Percentiles rank a stretch among this genome's conserved stretches.
These are phyloP conservation scores for Phasianus colchicus DNA, from an alignment of 2,113 vertebrate species.

Conservation along the genomic window DNA sequence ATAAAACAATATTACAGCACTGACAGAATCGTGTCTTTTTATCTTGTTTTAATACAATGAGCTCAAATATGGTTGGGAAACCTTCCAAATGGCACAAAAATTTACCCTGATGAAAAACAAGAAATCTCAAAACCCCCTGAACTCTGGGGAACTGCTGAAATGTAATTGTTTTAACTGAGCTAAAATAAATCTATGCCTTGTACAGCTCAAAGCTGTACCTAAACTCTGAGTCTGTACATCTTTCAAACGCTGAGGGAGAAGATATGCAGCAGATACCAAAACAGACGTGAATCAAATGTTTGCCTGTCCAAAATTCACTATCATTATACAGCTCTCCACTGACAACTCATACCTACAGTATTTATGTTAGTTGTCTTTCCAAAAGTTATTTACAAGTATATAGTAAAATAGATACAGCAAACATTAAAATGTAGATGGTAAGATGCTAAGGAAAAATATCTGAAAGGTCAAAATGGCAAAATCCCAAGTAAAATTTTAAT, in stretches of 20 bases:
- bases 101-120: neutral
- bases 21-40: neutral
- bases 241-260: neutral
- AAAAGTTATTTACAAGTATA: neutral
- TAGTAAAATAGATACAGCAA: neutral
- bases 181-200: neutral
- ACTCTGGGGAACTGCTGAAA: neutral
- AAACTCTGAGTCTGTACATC: neutral
- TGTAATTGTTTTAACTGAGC: neutral
- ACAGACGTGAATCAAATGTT: neutral
- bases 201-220: neutral
- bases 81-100: neutral
- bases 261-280: neutral
- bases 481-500: neutral
- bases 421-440: neutral
- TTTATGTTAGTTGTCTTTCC: neutral
- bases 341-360: neutral
- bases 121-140: neutral
- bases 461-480: neutral
- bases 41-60: neutral
- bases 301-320: neutral
- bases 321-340: neutral
- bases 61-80: neutral
- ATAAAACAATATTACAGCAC: neutral
- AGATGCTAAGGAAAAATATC: neutral